A percentile compares a stretch with the other conserved stretches of the same genome.
phyloP scores from a whole-genome alignment of 2,113 vertebrate species.

The Brachyhypopomus occidentalis region DNA sequence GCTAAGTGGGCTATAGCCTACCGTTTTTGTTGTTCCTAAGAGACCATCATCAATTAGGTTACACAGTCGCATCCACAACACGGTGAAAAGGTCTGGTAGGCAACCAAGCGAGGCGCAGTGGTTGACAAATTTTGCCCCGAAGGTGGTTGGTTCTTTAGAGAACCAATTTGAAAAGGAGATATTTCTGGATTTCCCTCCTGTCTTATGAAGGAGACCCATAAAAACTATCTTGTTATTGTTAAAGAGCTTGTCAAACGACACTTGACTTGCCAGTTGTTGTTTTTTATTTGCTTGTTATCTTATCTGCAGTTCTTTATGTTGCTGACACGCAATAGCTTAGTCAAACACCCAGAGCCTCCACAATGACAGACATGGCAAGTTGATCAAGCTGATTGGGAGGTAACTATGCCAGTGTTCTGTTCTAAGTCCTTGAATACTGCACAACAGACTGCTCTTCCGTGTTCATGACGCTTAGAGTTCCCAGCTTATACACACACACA shows the following conservation, averaged over 20 bases:
- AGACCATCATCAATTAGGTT: neutral
- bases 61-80: neutral
- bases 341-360: conserved; percentile 29
- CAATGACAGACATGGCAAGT: conserved; percentile 11
- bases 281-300: conserved; percentile 33
- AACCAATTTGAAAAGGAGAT: neutral
- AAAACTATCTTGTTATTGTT: neutral
- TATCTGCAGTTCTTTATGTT: conserved; percentile 46
- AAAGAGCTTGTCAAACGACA: conserved; percentile 16
- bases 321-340: conserved; percentile 29
- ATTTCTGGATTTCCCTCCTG: neutral
- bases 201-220: neutral
- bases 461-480: neutral
- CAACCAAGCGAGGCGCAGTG: neutral
- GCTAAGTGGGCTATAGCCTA: neutral
- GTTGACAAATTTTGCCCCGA: neutral
- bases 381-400: conserved; percentile 5
- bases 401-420: conserved; percentile 13
- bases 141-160: neutral
- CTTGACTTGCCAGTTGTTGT: conserved; percentile 26
- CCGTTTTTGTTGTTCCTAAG: neutral
- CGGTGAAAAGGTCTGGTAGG: neutral
- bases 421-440: neutral
- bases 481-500: neutral
- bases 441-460: neutral